Base-by-base conservation (phyloP, 2,797 vertebrate species). In the Paratrypauchen microcephalus region DNA sequence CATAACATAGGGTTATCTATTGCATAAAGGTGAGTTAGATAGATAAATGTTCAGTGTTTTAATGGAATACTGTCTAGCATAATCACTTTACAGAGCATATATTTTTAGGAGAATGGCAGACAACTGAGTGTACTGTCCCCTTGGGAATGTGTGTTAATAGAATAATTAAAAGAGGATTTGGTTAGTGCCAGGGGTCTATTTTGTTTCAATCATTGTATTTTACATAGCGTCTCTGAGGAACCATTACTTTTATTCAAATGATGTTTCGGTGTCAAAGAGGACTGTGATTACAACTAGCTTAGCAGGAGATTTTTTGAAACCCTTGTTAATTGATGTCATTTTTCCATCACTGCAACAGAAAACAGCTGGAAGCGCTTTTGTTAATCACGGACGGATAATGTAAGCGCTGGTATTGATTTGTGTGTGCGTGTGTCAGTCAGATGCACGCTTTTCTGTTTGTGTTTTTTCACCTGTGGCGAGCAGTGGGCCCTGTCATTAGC, bases 401-500 rank as follows among this genome's bases (percentile, higher is more conserved):
- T 59, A 70, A 54, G 23, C 30, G 55, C 48, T 66, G 4, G 65
- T n/a, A 45, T 47, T 66, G 65, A 41, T 26, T 58, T 59, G 70
- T 72, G 52, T 79, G 54, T 75, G 59, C 81, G 75, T 76, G 68
- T 76, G 81, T 89, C 75, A 81, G 58, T 83, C 76, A 76, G 69
- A 54, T 48, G 8, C 68, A 77, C 72, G 72, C 66, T 86, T 75
- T 75, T 83, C 82, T 78, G 74, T 84, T 83, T 84, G 70, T 70
- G 65, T 67, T 76, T 47, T 56, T 65, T 56, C 59, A 77, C 72
- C 79, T 59, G 0, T 48, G 61, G 82, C 81, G 71, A 81, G 65
- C n/a, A 62, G 52, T 77, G 76, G 74, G 57, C 73, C 76, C 80
- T 80, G 82, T 86, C 89, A 86, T 89, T 89, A 88, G 85, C 77